Evolutionary conservation across 2,888 invertebrate genomes (phyloP).

Genomic region (Enchytraeus crypticus): DNA sequence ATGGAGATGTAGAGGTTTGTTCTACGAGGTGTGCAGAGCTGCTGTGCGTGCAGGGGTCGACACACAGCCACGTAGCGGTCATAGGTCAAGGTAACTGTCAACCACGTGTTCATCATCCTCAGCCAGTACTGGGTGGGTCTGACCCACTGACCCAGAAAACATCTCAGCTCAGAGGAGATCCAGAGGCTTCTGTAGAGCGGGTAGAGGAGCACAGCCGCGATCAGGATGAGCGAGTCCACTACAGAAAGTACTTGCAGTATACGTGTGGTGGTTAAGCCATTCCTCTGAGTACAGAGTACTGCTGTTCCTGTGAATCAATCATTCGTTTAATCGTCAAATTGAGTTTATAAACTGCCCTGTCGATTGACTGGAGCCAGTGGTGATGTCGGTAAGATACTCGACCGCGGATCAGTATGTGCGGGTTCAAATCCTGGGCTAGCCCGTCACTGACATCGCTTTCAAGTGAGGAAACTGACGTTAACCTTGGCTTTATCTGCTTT

Average conservation of each 20-base stretch:
- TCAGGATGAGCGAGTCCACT: conserved; percentile 18
- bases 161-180: not conserved
- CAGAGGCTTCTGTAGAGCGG: conserved; percentile 18
- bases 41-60: conserved; percentile 24
- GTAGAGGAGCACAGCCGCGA: conserved; percentile 15
- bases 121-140: conserved; percentile 19
- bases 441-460: no score
- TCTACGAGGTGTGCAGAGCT: conserved; percentile 21
- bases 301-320: no score
- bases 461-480: no score
- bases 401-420: no score
- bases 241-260: conserved; percentile 22
- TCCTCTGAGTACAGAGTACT: conserved; percentile 17
- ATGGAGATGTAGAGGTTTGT: conserved; percentile 18
- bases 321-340: no score
- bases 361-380: no score
- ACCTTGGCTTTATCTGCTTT: no score
- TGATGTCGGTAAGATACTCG: no score
- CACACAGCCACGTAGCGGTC: conserved; percentile 27
- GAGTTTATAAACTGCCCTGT: no score
- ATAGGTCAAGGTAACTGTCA: conserved; percentile 25
- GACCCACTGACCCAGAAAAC: conserved; percentile 7
- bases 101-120: conserved; percentile 22
- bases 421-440: no score
- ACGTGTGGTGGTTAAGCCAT: conserved; percentile 17